Percentiles rank a stretch among this genome's conserved stretches.
phyloP scores from a whole-genome alignment of 2,888 invertebrate genomes.

The Parapristionchus giblindavisi region DNA sequence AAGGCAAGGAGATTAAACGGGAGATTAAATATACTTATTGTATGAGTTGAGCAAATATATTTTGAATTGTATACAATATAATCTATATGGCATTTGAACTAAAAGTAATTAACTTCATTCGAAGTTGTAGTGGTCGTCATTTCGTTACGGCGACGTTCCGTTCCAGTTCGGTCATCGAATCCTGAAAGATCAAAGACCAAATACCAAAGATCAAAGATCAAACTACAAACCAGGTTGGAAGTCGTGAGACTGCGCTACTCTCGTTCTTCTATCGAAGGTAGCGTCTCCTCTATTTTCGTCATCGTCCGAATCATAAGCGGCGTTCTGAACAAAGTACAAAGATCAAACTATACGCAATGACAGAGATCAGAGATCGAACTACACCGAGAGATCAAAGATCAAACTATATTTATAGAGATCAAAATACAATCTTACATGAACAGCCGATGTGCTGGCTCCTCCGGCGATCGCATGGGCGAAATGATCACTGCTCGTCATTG shows the following conservation, averaged over 20 bases:
- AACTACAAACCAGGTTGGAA: constrained; percentile 52
- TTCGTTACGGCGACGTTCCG: constrained; percentile 53
- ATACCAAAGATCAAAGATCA: not conserved
- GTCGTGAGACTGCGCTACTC: constrained; percentile 51
- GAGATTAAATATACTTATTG: no score
- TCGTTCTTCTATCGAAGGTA: constrained; percentile 48
- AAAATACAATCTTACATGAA: not conserved
- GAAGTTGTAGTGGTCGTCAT: constrained; percentile 57
- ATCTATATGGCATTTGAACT: no score
- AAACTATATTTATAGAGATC: not conserved
- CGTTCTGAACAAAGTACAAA: no score
- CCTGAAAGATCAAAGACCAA: constrained; percentile 22
- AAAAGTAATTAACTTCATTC: constrained; percentile 59
- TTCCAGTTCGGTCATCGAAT: constrained; percentile 52
- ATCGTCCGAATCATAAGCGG: constrained; percentile 42
- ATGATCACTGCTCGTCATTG: constrained; percentile 56
- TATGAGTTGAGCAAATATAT: no score
- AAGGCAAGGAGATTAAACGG: no score
- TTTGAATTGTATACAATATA: no score
- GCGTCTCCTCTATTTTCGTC: constrained; percentile 53
- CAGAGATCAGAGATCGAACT: constrained; percentile 5
- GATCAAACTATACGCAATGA: no score
- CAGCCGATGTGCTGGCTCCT: constrained; percentile 35
- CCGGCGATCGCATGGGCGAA: constrained; percentile 48
- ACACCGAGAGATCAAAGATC: not conserved